These are phyloP conservation scores for Caenorhabditis imperialis DNA, from an alignment of 2,888 invertebrate species.

Conservation along the genomic window DNA sequence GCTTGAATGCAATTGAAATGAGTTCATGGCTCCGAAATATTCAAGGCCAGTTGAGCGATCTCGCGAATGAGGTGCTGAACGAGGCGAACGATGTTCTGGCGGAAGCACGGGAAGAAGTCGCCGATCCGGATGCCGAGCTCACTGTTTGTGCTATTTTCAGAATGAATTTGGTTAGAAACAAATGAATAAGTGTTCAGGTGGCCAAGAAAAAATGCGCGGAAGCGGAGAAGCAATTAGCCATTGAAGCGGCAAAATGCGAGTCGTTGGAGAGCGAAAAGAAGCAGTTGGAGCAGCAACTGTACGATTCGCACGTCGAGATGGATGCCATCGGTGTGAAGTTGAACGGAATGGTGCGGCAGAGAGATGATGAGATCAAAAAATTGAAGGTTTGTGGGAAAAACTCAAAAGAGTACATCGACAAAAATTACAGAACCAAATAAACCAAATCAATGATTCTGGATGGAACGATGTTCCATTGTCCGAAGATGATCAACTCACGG, in stretches of 20 bases:
- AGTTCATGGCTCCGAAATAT: conserved; percentile 57
- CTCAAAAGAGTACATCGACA: not conserved
- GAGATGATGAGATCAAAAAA: conserved; percentile 70
- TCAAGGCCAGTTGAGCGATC: conserved; percentile 70
- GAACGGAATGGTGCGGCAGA: conserved; percentile 61
- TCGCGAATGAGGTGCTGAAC: conserved; percentile 73
- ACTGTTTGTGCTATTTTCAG: conserved; percentile 59
- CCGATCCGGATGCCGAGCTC: conserved; percentile 71
- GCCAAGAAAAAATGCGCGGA: conserved; percentile 67
- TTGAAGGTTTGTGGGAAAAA: conserved; percentile 54
- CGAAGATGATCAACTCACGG: conserved; percentile 25
- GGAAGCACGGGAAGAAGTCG: conserved; percentile 71
- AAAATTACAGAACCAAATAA: conserved; percentile 33
- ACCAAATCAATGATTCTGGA: conserved; percentile 44
- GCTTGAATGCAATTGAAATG: conserved; percentile 19
- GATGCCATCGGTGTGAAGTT: conserved; percentile 63
- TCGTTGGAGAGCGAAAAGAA: conserved; percentile 45
- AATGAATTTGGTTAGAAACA: conserved; percentile 1
- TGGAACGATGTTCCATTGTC: conserved; percentile 23
- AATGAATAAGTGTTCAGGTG: conserved; percentile 51
- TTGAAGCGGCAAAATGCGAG: conserved; percentile 50
- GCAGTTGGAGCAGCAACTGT: conserved; percentile 64
- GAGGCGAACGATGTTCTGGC: conserved; percentile 68
- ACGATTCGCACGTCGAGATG: conserved; percentile 66
- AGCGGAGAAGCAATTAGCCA: conserved; percentile 63